Conservation (phyloP, 2,888 invertebrate genomes). For the Ichneumon xanthorius region DNA sequence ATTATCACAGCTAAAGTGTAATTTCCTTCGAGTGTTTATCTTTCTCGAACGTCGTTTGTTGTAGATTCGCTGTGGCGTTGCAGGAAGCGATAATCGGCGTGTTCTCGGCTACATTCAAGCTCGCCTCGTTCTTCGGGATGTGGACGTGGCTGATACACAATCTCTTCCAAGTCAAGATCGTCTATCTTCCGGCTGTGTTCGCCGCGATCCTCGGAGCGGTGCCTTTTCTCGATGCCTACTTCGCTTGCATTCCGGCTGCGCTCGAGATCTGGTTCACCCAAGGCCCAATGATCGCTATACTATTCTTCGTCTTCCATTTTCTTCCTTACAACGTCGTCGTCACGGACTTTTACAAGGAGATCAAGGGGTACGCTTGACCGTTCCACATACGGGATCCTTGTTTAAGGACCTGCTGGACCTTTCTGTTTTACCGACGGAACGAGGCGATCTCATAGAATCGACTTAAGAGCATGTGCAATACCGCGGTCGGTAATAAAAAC, state of each 20-base stretch:
- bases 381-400: too few species aligned
- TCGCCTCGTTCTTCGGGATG: slow-evolving; percentile 98
- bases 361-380: slow-evolving; percentile 91
- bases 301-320: slow-evolving; percentile 94
- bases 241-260: slow-evolving; percentile 97
- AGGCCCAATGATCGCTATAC: slow-evolving; percentile 92
- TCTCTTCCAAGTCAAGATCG: slow-evolving; percentile 96
- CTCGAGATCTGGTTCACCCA: slow-evolving; percentile 98
- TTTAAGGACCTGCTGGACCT: too few species aligned
- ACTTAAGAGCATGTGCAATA: too few species aligned
- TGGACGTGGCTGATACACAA: slow-evolving; percentile 99
- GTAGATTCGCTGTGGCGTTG: slow-evolving; percentile 92
- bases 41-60: slow-evolving; percentile 72
- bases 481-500: too few species aligned
- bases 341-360: slow-evolving; percentile 98
- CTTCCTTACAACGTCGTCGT: slow-evolving; percentile 97
- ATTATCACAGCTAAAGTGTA: background rate
- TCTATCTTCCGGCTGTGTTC: slow-evolving; percentile 97
- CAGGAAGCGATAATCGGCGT: slow-evolving; percentile 97
- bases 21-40: background rate
- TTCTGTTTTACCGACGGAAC: too few species aligned
- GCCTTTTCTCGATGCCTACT: slow-evolving; percentile 97
- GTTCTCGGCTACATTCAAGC: slow-evolving; percentile 97
- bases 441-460: too few species aligned
- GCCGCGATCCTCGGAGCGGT: slow-evolving; percentile 98